A percentile compares a stretch with the other conserved stretches of the same genome.
Conservation (phyloP, 2,888 invertebrate genomes). For the Tribolium freemani region DNA sequence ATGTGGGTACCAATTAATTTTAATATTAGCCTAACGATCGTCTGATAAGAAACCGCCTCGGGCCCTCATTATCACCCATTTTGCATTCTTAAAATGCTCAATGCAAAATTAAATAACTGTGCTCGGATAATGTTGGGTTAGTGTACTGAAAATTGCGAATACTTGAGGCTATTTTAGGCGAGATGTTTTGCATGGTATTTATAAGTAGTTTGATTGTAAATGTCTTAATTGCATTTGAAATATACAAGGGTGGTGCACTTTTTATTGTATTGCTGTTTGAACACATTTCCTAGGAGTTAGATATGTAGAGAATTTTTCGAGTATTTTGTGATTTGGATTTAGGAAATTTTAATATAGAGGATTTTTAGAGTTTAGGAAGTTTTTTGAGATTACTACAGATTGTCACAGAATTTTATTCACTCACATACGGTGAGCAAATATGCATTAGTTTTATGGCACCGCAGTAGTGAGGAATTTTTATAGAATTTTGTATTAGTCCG, state of each 20-base stretch:
- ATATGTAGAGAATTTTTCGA: no score
- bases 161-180: slow-evolving; percentile 7
- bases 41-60: background rate
- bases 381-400: no score
- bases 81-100: background rate
- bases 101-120: background rate
- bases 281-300: no score
- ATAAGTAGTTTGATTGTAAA: background rate
- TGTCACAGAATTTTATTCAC: no score
- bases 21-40: background rate
- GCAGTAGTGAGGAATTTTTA: no score
- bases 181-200: background rate
- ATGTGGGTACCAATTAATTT: slow-evolving; percentile 20
- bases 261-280: no score
- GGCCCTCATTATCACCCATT: slow-evolving; percentile 2
- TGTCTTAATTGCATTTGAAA: background rate
- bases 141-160: slow-evolving; percentile 15
- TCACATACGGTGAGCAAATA: no score
- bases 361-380: no score
- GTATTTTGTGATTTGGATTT: no score
- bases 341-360: no score
- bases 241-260: slow-evolving; percentile 32
- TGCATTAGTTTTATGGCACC: no score
- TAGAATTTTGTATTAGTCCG: no score
- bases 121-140: slow-evolving; percentile 7